These are phyloP conservation scores for Lutjanus erythropterus DNA, from an alignment of 2,113 vertebrate species.

Conservation along the genomic window DNA sequence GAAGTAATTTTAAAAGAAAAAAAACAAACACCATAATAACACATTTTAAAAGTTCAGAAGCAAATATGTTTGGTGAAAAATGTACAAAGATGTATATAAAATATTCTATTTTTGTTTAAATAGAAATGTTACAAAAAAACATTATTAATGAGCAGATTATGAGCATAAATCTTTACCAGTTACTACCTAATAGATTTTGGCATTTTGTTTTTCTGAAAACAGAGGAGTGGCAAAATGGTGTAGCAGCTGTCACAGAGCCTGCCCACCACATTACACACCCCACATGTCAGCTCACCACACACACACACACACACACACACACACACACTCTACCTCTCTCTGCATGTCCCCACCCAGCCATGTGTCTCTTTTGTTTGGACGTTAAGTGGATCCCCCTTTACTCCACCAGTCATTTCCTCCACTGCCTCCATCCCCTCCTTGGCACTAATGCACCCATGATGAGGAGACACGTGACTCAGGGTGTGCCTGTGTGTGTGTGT, in stretches of 20 bases:
- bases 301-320: slow-evolving; percentile 12
- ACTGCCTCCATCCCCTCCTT: slow-evolving; percentile 39
- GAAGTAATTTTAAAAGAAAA: too few species aligned
- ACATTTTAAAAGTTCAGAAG: too few species aligned
- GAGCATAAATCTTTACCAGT: background rate
- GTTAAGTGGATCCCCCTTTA: slow-evolving; percentile 36
- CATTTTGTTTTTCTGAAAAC: slow-evolving; percentile 43
- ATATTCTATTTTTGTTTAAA: background rate
- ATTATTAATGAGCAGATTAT: background rate
- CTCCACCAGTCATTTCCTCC: slow-evolving; percentile 33
- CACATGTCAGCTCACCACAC: slow-evolving; percentile 20
- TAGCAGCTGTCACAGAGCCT: slow-evolving; percentile 77
- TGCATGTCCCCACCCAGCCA: slow-evolving; percentile 68
- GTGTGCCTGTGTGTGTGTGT: background rate
- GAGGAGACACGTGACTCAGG: slow-evolving; percentile 30
- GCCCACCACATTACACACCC: slow-evolving; percentile 55
- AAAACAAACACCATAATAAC: too few species aligned
- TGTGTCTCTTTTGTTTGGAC: slow-evolving; percentile 81
- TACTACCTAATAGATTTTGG: background rate
- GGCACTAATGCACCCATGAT: slow-evolving; percentile 57
- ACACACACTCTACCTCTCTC: slow-evolving; percentile 5
- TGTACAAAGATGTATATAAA: background rate
- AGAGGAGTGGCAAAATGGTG: slow-evolving; percentile 45
- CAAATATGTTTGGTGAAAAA: background rate
- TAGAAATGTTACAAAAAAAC: background rate